Conservation (phyloP, 2,888 invertebrate species). For the Stenchaetothrips biformis region DNA sequence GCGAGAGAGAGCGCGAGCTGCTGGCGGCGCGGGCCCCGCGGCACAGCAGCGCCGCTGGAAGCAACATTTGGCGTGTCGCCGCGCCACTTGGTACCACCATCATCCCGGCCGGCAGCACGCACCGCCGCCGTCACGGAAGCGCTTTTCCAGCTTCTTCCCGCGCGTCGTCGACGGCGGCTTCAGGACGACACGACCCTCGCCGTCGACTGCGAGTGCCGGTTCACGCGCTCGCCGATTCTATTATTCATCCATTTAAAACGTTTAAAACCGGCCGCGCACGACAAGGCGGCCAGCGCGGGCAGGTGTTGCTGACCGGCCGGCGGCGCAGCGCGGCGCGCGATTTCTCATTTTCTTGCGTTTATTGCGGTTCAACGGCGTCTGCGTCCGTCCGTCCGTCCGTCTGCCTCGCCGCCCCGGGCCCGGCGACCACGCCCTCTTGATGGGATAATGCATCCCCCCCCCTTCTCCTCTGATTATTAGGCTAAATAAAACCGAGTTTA, state of each 20-base stretch:
- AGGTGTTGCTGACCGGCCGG: too few relatives aligned
- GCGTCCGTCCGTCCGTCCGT: background rate
- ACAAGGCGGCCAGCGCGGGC: too few relatives aligned
- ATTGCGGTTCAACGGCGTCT: background rate
- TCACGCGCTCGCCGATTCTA: background rate
- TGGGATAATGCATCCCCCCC: background rate
- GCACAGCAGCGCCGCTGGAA: background rate
- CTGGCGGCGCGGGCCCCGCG: background rate
- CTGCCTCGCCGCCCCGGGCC: background rate
- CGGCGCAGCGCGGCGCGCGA: background rate
- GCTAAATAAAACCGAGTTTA: background rate
- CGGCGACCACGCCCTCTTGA: background rate
- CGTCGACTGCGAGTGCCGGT: background rate
- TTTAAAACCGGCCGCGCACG: too few relatives aligned
- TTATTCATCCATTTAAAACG: too few relatives aligned
- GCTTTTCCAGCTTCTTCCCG: too few relatives aligned
- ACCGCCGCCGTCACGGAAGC: too few relatives aligned
- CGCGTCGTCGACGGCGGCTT: too few relatives aligned
- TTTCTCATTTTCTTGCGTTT: background rate
- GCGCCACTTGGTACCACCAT: too few relatives aligned
- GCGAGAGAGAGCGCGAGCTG: too few relatives aligned
- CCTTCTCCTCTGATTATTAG: background rate
- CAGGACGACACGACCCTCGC: too few relatives aligned
- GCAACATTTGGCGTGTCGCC: background rate
- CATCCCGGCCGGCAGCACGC: too few relatives aligned